Evolutionary conservation across 2,113 vertebrate genomes (phyloP), one percentile per base, ranked within the genome.

Genomic region (Ahaetulla prasina): DNA sequence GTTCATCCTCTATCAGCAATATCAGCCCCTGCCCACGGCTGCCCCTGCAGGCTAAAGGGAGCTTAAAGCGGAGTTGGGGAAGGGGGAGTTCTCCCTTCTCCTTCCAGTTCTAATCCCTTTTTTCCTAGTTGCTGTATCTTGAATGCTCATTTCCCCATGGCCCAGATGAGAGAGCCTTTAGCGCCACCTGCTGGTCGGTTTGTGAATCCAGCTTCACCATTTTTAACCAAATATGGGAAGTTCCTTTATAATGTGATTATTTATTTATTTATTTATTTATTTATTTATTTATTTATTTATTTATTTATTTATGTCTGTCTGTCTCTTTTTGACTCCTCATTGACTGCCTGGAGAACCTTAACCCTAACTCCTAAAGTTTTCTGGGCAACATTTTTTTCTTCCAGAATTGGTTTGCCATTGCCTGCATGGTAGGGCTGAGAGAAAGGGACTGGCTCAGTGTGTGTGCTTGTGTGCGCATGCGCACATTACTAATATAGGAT

Each of bases 221-320:
- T 91, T 91, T 52, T 47, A 84, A 39, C 12, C 23, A 50, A 52
- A 30, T 18, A 80, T 39, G n/a, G n/a, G n/a, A 74, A 39, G n/a
- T 35, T 30, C 20, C 87, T 35, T 27, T 47, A 49, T 52, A 10
- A 45, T 45, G 22, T 23, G 12, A 4, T 49, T 54, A 20, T 54
- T 3, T 54, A 47, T 47, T 45, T 45, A 45, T 45, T 45, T 8
- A 49, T 49, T 7, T 49, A 49, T 49, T 7, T 49, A 49, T 49
- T 7, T 49, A 47, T 49, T 7, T 49, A 49, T 50, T 2, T 50
- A 11, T 50, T 2, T 50, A 11, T 50, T 1, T 50, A 9, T 50
- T 1, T 50, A 11, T 50, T 0, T 22, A 0, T 54, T 1, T 55
- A 0, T 55, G 20, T 55, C 0, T 55, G 20, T 55, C 0, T 55